Conservation (phyloP, 2,797 vertebrate genomes). For the Paratrypauchen microcephalus region DNA sequence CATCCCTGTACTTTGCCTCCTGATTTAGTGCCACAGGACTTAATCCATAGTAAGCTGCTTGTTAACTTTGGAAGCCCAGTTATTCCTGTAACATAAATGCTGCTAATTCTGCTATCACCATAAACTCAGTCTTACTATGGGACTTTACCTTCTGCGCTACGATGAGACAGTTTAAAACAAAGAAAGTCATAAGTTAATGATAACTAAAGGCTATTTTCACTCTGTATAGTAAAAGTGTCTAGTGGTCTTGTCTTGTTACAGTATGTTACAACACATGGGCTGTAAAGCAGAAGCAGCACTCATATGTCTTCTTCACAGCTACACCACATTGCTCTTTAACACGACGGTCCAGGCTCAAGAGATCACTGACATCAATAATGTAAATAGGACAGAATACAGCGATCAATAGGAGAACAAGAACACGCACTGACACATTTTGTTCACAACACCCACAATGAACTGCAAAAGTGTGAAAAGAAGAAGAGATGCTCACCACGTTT, state of each 20-base stretch:
- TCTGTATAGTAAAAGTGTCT: no score
- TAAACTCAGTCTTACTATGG: neutral
- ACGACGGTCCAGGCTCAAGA: constrained; percentile 3
- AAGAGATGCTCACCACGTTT: neutral
- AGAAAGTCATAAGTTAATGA: neutral
- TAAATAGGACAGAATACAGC: neutral
- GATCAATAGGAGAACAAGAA: constrained; percentile 22
- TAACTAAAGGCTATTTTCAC: neutral
- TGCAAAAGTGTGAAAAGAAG: neutral
- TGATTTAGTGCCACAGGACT: constrained; percentile 35
- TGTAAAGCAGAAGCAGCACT: neutral
- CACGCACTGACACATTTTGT: constrained; percentile 6
- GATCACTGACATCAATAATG: constrained; percentile 17
- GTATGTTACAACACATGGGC: neutral
- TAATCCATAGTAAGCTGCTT: constrained; percentile 54
- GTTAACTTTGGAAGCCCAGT: constrained; percentile 9
- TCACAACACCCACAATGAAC: constrained; percentile 1
- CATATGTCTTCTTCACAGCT: constrained; percentile 22
- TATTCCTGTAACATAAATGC: neutral
- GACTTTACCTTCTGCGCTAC: neutral
- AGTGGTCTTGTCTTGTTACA: neutral
- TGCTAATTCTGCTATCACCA: constrained; percentile 4
- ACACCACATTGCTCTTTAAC: constrained; percentile 8
- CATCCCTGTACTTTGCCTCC: constrained; percentile 29
- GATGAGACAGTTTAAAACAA: neutral